Evolutionary conservation across 2,888 invertebrate genomes (phyloP).

Genomic region (Branchipolynoe longqiensis): DNA sequence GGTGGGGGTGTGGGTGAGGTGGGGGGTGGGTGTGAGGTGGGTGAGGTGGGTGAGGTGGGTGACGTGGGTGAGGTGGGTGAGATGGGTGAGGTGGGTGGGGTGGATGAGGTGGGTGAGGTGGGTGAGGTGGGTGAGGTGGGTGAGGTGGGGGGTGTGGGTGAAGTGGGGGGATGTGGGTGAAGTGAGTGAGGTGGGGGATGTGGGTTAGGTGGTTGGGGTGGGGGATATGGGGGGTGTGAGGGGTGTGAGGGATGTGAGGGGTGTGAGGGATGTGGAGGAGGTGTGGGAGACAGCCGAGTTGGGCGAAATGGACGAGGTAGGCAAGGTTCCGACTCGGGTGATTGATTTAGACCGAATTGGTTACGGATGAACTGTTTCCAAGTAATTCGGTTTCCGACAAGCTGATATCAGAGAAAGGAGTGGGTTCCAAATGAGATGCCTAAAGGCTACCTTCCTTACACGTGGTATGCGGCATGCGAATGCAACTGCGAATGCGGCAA

Average conservation of each 20-base stretch:
- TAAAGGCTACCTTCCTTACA: no score
- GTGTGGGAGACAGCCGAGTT: no score
- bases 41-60: background rate
- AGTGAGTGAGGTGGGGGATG: background rate
- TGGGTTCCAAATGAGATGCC: no score
- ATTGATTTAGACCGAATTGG: no score
- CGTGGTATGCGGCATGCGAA: no score
- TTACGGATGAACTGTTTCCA: no score
- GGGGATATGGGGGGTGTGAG: background rate
- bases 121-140: background rate
- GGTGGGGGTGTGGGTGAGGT: background rate
- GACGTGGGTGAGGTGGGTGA: background rate
- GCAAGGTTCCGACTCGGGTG: no score
- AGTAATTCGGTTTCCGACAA: no score
- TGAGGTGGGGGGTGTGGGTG: background rate
- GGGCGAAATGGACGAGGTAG: no score
- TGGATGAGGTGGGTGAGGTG: background rate
- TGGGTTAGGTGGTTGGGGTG: background rate
- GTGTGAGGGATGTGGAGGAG: background rate
- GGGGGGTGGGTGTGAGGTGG: background rate
- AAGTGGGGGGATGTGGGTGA: background rate
- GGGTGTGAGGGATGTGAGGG: background rate
- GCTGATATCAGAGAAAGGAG: no score
- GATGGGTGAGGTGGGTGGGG: background rate
- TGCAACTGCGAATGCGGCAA: no score